Conservation (phyloP, 1,140 invertebrate genomes). For the Steinernema feltiae region DNA sequence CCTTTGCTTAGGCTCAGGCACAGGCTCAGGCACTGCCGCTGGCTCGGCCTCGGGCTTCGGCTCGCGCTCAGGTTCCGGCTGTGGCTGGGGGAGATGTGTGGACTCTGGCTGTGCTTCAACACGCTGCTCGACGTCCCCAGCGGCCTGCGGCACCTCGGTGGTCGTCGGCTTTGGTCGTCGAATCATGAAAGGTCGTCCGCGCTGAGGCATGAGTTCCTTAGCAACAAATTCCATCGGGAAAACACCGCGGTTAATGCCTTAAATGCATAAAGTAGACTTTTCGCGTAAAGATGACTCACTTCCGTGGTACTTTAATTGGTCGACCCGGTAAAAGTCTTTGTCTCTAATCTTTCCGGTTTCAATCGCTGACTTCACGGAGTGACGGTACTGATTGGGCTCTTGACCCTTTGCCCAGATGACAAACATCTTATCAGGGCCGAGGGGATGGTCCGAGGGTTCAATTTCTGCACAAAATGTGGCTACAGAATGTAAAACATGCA, state of each 20-base stretch:
- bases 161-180: background rate
- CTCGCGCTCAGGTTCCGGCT: background rate
- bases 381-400: slow-evolving; percentile 69
- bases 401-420: slow-evolving; percentile 89
- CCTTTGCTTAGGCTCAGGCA: background rate
- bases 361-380: slow-evolving; percentile 70
- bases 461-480: slow-evolving; percentile 59
- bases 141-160: background rate
- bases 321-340: slow-evolving; percentile 75
- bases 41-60: background rate
- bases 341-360: slow-evolving; percentile 63
- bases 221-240: slow-evolving; percentile 25
- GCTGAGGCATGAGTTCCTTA: background rate
- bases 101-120: background rate
- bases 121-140: background rate
- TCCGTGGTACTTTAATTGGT: slow-evolving; percentile 88
- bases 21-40: background rate
- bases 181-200: slow-evolving; percentile 5
- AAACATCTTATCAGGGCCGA: slow-evolving; percentile 77
- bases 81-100: background rate
- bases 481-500: background rate
- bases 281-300: slow-evolving; percentile 25
- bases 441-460: slow-evolving; percentile 76
- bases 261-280: slow-evolving; percentile 16
- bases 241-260: slow-evolving; percentile 27